Evolutionary conservation across 2,113 vertebrate genomes (phyloP), one percentile per base, ranked within the genome.

Genomic region (Takifugu flavidus): DNA sequence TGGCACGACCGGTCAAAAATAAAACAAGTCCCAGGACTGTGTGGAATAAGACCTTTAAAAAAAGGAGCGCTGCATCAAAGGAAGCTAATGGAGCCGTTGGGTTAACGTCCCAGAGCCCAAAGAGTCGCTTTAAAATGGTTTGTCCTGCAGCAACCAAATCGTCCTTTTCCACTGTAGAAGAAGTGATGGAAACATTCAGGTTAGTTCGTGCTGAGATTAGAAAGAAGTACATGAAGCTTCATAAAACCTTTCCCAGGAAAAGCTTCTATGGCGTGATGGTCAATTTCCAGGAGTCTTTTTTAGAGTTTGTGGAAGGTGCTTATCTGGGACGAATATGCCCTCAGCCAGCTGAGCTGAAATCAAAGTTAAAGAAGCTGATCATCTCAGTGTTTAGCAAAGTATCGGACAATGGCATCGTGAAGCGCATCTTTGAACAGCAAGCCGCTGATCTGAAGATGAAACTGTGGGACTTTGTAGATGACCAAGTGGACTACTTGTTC

Each of bases 141-240:
- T 82, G 84, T 26, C 88, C 87, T 0, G 69, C 85, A 11, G 67
- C 65, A 13, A 67, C 83, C 51, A 89, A 87, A 59, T 57, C 82
- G 3, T 65, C 81, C 20, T 87, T 95, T 53, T 91, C 90, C 62
- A 92, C 78, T 25, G 26, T 91, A 2, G 92, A 91, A 39, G 94
- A 95, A 53, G 83, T 98, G 34, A 94, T 98, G 92, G 93, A 93
- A 49, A 95, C 93, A 79, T 85, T 98, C 43, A 90, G 82, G 78
- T 80, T 84, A 42, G 88, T 98, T 80, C 93, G 94, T 20, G 82
- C 90, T 5, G 91, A 94, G 75, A 89, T 96, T 74, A 91, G 96
- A 31, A 95, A 92, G 77, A 98, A 90, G 83, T 99, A 98, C 12
- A 98, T 98, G 96, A 98, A 98, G 77, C 95, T 98, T 77, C 95